Evolutionary conservation across 1,140 invertebrate species (phyloP), one percentile per base, ranked within the genome.

Genomic region (Tetragnatha versicolor): DNA sequence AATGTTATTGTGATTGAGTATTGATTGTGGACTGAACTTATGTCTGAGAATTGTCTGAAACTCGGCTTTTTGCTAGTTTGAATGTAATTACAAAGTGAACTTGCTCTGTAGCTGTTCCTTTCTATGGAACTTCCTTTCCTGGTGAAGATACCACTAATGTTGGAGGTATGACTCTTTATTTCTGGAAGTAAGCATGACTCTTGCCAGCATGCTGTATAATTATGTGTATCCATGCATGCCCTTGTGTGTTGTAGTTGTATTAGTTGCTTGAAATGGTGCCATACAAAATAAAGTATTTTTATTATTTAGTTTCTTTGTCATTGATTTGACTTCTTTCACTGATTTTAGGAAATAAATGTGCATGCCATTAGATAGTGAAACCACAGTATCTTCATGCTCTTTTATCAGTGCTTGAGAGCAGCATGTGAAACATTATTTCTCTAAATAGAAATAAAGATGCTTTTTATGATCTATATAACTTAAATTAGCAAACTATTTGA

Each of bases 71-170:
- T 60, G 37, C 70, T 73, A 55, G 39, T 73, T 61, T 49, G 37
- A 61, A 31, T 75, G 58, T 77, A 77, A 65, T 77, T 65, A 77
- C 73, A 65, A 31, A 77, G 17, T 65, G 29, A 77, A 65, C 61
- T 79, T 79, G 61, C 58, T 79, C 75, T 79, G 37, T 81, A 70
- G 68, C 49, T 70, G 70, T 81, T 49, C 75, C 65, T 79, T 82
- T 66, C 70, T 81, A 81, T 80, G 69, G 79, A 75, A 76, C 45
- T 5, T 68, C 70, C 63, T 80, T 77, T 63, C 77, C 77, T 47
- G 49, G 69, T 51, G 45, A 69, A 45, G 76, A 79, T 35, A 63
- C 77, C 49, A 69, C 61, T 76, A 75, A 53, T 80, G 35, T 77
- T 65, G 60, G 53, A 79, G 66, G 76, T 72, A 79, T 63, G 65